Evolutionary conservation across 2,888 invertebrate species (phyloP).

Genomic region (Shargacucullia verbasci): DNA sequence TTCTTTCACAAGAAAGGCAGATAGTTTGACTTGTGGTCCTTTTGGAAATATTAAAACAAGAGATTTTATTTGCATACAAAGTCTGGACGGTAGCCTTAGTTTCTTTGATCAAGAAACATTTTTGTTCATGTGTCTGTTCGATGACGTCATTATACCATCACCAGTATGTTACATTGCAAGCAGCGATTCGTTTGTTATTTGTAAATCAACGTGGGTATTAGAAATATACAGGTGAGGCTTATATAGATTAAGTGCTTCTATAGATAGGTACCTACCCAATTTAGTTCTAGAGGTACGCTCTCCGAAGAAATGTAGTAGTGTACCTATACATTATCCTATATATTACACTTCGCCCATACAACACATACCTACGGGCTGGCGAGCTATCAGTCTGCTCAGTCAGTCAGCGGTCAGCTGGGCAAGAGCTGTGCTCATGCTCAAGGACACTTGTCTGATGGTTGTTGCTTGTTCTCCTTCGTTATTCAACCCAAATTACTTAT

Average conservation of each 20-base stretch:
- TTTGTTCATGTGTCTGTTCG: conserved; percentile 94
- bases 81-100: conserved; percentile 95
- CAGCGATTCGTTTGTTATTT: conserved; percentile 95
- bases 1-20: conserved; percentile 93
- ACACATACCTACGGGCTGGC: too few relatives aligned
- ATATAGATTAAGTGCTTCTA: neutral
- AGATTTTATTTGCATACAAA: conserved; percentile 97
- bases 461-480: too few relatives aligned
- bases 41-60: conserved; percentile 95
- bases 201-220: conserved; percentile 94
- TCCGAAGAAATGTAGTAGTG: too few relatives aligned
- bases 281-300: too few relatives aligned
- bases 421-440: too few relatives aligned
- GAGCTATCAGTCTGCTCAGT: too few relatives aligned
- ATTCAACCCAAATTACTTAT: too few relatives aligned
- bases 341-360: too few relatives aligned
- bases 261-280: neutral
- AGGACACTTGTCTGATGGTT: too few relatives aligned
- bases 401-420: too few relatives aligned
- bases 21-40: conserved; percentile 93
- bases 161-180: conserved; percentile 94
- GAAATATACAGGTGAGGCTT: conserved; percentile 95
- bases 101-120: conserved; percentile 98
- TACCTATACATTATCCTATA: too few relatives aligned
- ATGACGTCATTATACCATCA: conserved; percentile 94